A percentile compares a stretch with the other conserved stretches of the same genome.
These are phyloP conservation scores for Turritopsis dohrnii DNA, from an alignment of 30 jellyfish, hydroid and myxozoan genomes.

Conservation along the genomic window DNA sequence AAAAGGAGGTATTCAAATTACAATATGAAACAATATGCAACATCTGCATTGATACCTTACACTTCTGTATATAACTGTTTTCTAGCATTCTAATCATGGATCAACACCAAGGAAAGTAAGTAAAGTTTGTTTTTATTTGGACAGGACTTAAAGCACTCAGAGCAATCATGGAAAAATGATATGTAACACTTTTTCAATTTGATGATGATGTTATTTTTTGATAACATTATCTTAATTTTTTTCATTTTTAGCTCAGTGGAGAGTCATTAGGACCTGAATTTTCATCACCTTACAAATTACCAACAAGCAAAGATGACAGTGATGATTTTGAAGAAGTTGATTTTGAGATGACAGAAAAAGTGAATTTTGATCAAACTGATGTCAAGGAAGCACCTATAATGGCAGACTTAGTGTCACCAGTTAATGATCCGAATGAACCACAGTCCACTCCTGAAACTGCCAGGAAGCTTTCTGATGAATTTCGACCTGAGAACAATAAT, in stretches of 20 bases:
- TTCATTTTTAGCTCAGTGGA: neutral
- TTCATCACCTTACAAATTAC: neutral
- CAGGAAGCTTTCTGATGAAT: neutral
- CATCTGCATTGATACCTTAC: too few relatives aligned
- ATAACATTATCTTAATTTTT: too few relatives aligned
- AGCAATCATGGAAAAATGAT: too few relatives aligned
- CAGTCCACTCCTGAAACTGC: neutral
- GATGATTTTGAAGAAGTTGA: neutral
- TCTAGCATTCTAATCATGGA: neutral
- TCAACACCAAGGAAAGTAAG: neutral
- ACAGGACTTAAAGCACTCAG: too few relatives aligned
- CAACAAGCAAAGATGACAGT: neutral
- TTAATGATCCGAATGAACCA: neutral
- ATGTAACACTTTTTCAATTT: neutral
- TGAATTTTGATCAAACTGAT: neutral
- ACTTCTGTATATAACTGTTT: neutral
- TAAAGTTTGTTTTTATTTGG: neutral
- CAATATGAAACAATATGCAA: too few relatives aligned
- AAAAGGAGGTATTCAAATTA: neutral
- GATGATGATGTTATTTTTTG: neutral
- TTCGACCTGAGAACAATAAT: neutral
- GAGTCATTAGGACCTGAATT: neutral
- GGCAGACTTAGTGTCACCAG: neutral
- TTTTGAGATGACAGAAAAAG: neutral
- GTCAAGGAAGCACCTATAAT: neutral